Evolutionary conservation across 1,140 invertebrate genomes (phyloP).

Genomic region (Drosophila auraria): DNA sequence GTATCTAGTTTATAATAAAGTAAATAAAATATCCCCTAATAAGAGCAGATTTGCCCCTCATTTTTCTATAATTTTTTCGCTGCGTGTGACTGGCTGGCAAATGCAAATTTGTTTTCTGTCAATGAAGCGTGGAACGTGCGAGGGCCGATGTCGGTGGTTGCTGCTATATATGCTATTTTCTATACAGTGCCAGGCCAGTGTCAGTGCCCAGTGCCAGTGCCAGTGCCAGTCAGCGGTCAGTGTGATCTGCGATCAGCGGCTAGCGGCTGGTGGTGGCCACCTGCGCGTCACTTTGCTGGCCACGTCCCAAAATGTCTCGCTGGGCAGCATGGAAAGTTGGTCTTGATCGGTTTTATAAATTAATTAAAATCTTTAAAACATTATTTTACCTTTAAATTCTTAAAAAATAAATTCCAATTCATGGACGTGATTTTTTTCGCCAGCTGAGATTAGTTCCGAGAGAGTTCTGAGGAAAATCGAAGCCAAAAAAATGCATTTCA

Average conservation of each 20-base stretch:
- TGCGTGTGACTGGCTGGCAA: constrained; percentile 40
- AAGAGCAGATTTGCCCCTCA: too few species aligned
- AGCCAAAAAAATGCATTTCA: neutral
- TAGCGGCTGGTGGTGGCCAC: constrained; percentile 23
- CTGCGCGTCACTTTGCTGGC: constrained; percentile 52
- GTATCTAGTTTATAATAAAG: too few species aligned
- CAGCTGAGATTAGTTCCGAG: neutral
- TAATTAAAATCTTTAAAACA: too few species aligned
- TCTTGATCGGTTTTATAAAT: neutral
- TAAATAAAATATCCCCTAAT: neutral
- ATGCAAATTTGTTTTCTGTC: constrained; percentile 59
- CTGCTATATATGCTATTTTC: constrained; percentile 20
- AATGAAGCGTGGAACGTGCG: constrained; percentile 64
- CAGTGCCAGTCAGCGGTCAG: constrained; percentile 10
- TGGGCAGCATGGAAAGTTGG: constrained; percentile 11
- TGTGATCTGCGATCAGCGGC: constrained; percentile 10
- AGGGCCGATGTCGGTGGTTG: constrained; percentile 49
- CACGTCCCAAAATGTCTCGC: constrained; percentile 43
- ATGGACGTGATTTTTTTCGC: neutral
- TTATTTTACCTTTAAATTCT: too few species aligned
- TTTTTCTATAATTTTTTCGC: neutral
- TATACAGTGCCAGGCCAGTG: constrained; percentile 8
- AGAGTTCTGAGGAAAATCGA: too few species aligned
- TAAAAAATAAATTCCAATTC: too few species aligned
- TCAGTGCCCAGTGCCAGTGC: neutral